These are phyloP conservation scores for Rhinogobius similis DNA, from an alignment of 2,113 vertebrate genomes.

Conservation along the genomic window DNA sequence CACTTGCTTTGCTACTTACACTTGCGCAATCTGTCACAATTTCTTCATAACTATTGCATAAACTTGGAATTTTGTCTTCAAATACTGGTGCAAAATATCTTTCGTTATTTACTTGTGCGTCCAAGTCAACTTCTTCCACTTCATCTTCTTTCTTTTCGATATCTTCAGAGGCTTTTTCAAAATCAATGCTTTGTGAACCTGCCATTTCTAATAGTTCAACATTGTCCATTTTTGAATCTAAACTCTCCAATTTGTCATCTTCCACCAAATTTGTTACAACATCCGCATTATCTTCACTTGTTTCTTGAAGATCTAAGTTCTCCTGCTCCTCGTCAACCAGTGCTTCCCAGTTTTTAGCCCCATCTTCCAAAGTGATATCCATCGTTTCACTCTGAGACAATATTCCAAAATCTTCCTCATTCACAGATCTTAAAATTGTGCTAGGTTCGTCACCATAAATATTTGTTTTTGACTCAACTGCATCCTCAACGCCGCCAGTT, in stretches of 20 bases:
- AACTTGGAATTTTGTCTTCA: neutral
- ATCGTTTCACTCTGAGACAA: slow-evolving; percentile 3
- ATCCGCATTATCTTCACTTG: neutral
- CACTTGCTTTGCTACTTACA: neutral
- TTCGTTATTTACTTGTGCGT: neutral
- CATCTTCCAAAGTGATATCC: slow-evolving; percentile 4
- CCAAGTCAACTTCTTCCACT: neutral
- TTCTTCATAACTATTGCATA: neutral
- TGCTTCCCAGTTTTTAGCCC: slow-evolving; percentile 48
- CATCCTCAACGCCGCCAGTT: neutral
- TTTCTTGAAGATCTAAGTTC: neutral
- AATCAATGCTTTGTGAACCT: neutral
- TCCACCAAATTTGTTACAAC: neutral
- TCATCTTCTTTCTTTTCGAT: neutral
- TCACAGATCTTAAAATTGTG: neutral
- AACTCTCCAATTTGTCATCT: neutral
- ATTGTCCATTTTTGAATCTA: slow-evolving; percentile 7
- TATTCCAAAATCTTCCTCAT: neutral
- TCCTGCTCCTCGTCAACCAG: slow-evolving; percentile 61
- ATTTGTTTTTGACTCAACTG: neutral
- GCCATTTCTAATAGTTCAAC: neutral
- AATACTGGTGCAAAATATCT: neutral
- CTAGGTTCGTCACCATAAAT: neutral
- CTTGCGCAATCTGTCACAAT: slow-evolving; percentile 13
- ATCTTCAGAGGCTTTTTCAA: neutral